Percentiles rank a stretch among this genome's conserved stretches.
These are phyloP conservation scores for Amblyopsis rosae DNA, from an alignment of 2,113 vertebrate species.

Conservation along the genomic window DNA sequence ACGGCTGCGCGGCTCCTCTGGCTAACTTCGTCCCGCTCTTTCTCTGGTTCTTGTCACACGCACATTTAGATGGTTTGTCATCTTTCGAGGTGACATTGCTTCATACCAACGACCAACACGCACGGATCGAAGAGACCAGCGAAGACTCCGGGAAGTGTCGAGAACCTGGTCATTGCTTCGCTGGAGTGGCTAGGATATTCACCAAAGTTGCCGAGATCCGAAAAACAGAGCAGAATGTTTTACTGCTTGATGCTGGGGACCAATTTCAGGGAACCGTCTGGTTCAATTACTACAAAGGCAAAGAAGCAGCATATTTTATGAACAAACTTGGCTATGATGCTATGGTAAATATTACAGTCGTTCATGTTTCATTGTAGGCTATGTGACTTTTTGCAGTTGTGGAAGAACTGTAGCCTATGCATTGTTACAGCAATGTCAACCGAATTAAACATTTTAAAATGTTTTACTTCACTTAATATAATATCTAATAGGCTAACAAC, in stretches of 20 bases:
- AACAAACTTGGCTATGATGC: conserved; percentile 85
- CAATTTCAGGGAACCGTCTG: conserved; percentile 92
- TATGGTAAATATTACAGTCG: conserved; percentile 77
- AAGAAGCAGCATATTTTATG: conserved; percentile 86
- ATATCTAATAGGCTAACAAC: no score
- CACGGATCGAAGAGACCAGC: conserved; percentile 83
- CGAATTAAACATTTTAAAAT: no score
- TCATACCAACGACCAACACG: conserved; percentile 91
- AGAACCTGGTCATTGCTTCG: conserved; percentile 69
- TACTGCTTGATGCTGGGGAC: conserved; percentile 89
- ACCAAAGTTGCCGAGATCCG: conserved; percentile 77
- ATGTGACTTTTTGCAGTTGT: no score
- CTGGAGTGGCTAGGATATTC: conserved; percentile 81
- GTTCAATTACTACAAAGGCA: conserved; percentile 88
- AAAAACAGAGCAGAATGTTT: conserved; percentile 70
- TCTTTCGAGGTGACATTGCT: conserved; percentile 81
- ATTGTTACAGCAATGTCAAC: no score
- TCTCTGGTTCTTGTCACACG: conserved; percentile 19
- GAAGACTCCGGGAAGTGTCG: conserved; percentile 77
- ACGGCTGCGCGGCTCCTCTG: neutral
- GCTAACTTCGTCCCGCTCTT: neutral
- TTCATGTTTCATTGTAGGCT: no score
- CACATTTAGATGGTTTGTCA: neutral
- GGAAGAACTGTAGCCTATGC: no score
- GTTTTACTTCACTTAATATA: no score